A percentile compares a stretch with the other conserved stretches of the same genome.
phyloP scores from a whole-genome alignment of 2,888 invertebrate species.

The Idaea aversata region DNA sequence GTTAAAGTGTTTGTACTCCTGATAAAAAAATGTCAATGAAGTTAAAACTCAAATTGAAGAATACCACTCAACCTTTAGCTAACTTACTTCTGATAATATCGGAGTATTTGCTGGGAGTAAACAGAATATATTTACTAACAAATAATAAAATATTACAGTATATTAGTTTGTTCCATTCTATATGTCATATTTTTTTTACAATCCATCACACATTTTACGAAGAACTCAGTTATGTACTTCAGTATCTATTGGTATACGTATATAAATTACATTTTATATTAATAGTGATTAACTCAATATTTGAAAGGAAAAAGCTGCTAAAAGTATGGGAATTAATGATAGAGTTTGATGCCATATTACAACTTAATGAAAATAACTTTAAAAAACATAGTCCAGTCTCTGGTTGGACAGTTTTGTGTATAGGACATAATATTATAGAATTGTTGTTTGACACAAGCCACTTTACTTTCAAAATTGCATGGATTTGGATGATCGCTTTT shows the following conservation, averaged over 20 bases:
- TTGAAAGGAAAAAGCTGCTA: neutral
- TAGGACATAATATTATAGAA: neutral
- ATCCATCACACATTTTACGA: neutral
- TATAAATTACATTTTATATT: neutral
- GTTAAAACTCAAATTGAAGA: neutral
- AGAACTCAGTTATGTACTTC: neutral
- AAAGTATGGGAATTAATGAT: neutral
- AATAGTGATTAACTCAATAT: neutral
- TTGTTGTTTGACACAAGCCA: neutral
- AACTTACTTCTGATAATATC: neutral
- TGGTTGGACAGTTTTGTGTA: neutral
- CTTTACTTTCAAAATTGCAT: neutral
- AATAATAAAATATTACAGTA: neutral
- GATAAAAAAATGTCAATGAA: neutral
- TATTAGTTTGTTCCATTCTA: neutral
- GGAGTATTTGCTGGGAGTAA: neutral
- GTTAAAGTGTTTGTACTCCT: neutral
- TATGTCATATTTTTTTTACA: neutral
- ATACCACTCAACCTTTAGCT: neutral
- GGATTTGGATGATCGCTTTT: neutral
- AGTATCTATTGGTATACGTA: neutral
- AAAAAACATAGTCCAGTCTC: neutral
- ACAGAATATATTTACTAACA: neutral
- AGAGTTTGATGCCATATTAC: neutral
- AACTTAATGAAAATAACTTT: neutral